Evolutionary conservation across 2,113 vertebrate species (phyloP).

Genomic region (Xiphias gladius): DNA sequence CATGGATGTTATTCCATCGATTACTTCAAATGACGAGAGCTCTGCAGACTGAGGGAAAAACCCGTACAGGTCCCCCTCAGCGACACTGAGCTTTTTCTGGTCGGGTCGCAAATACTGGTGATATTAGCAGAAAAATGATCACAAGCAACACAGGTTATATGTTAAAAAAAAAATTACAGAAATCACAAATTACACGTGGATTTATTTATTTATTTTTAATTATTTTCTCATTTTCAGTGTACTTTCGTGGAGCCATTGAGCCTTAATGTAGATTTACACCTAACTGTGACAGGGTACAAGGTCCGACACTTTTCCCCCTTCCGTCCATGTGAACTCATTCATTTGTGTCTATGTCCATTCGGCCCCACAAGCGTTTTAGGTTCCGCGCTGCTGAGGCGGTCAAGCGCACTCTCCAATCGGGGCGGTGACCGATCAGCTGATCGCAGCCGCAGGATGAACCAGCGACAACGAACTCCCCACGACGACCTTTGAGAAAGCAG

Average conservation of each 20-base stretch:
- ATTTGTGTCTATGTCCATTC: neutral
- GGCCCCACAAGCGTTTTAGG: neutral
- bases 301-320: neutral
- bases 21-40: neutral
- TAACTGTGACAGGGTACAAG: neutral
- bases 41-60: neutral
- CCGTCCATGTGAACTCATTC: neutral
- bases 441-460: neutral
- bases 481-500: conserved; percentile 15
- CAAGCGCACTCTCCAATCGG: neutral
- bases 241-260: neutral
- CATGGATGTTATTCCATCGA: neutral
- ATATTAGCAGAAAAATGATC: neutral
- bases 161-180: neutral
- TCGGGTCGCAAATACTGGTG: neutral
- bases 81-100: too few relatives aligned
- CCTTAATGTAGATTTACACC: neutral
- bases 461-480: neutral
- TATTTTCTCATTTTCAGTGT: neutral
- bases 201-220: neutral
- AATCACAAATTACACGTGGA: neutral
- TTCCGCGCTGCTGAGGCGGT: neutral
- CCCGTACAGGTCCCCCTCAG: neutral
- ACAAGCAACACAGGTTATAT: neutral
- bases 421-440: too few relatives aligned